Evolutionary conservation across 2,113 vertebrate species (phyloP).

Genomic region (Eurystomus gularis): DNA sequence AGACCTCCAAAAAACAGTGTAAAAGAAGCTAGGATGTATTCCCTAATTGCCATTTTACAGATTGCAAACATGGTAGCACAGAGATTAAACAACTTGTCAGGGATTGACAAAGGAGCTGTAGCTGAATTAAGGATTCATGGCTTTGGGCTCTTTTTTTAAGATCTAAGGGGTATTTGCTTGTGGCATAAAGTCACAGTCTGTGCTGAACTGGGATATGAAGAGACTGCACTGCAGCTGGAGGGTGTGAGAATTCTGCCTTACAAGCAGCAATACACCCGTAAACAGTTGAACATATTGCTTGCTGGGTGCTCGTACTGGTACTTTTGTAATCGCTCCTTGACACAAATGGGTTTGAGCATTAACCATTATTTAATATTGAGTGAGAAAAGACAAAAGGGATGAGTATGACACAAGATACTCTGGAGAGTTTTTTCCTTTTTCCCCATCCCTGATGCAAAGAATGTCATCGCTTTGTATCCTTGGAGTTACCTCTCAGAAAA

Average conservation of each 20-base stretch:
- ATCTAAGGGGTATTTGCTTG: background rate
- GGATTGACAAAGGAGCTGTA: background rate
- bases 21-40: background rate
- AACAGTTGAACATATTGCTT: background rate
- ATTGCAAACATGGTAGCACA: background rate
- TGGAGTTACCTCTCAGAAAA: background rate
- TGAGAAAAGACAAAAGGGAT: background rate
- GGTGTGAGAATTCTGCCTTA: background rate
- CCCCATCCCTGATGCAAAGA: background rate
- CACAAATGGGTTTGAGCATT: background rate
- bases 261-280: background rate
- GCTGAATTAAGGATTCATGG: background rate
- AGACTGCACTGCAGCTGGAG: background rate
- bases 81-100: background rate
- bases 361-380: background rate
- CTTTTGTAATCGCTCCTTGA: background rate
- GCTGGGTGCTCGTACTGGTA: background rate
- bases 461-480: accelerated
- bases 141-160: background rate
- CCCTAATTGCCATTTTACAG: background rate
- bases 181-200: background rate
- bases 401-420: background rate
- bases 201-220: background rate
- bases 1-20: background rate
- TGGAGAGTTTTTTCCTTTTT: background rate